These are phyloP conservation scores for Stichopus horrens DNA, from an alignment of 53 echinoderm and acorn worm genomes.

Conservation along the genomic window DNA sequence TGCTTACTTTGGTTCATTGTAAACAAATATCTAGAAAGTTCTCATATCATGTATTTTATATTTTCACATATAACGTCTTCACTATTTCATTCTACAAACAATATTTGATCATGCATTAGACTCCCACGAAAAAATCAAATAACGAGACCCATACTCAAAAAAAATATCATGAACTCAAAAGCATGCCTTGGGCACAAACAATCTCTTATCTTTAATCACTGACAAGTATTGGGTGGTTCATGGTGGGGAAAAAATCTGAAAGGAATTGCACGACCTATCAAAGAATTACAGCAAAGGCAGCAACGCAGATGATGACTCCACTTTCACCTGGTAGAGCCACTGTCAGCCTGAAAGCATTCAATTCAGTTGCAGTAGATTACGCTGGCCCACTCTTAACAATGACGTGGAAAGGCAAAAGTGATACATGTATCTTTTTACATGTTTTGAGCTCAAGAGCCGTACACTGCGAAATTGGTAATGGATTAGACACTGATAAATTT, in stretches of 20 bases:
- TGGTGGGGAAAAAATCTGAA: conserved; percentile 37
- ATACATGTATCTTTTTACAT: conserved; percentile 24
- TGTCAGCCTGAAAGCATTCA: background rate
- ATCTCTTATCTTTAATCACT: conserved; percentile 10
- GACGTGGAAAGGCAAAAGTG: conserved; percentile 1
- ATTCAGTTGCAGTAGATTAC: conserved; percentile 49
- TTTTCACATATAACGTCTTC: no score
- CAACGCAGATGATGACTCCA: background rate
- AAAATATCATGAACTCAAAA: conserved; percentile 28
- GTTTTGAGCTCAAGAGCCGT: conserved; percentile 29
- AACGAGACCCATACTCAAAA: conserved; percentile 6
- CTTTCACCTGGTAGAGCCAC: background rate
- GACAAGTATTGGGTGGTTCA: conserved; percentile 45
- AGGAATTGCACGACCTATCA: conserved; percentile 29
- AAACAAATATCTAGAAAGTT: no score
- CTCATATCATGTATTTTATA: no score
- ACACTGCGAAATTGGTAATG: conserved; percentile 18
- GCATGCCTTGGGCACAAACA: conserved; percentile 31
- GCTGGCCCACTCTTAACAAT: conserved; percentile 47
- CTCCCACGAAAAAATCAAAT: conserved; percentile 30
- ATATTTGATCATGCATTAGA: no score
- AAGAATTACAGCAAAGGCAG: background rate
- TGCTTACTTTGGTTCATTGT: no score
- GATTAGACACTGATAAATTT: conserved; percentile 42
- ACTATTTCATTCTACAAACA: no score